A percentile compares a stretch with the other conserved stretches of the same genome.
These are phyloP conservation scores for Autographa pulchrina DNA, from an alignment of 2,888 invertebrate genomes.

Conservation along the genomic window DNA sequence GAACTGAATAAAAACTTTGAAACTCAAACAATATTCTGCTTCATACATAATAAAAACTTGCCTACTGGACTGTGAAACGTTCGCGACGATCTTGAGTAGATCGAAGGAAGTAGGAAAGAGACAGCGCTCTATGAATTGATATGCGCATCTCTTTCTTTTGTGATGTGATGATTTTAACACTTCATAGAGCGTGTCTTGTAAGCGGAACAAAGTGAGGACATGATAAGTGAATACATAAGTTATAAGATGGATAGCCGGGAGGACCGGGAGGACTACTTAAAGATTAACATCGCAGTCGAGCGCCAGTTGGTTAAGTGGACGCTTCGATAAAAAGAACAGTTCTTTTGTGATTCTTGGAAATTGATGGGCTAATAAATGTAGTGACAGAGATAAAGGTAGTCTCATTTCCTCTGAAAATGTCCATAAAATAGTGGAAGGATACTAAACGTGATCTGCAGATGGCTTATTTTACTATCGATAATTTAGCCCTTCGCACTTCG, in stretches of 20 bases:
- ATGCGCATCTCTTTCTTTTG: slow-evolving; percentile 13
- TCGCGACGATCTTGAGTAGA: slow-evolving; percentile 11
- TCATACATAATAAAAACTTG: slow-evolving; percentile 57
- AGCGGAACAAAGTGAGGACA: slow-evolving; percentile 38
- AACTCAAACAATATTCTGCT: slow-evolving; percentile 44
- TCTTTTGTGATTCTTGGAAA: background rate
- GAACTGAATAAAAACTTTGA: slow-evolving; percentile 35
- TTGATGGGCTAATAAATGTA: background rate
- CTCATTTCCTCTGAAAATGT: background rate
- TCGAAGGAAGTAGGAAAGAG: slow-evolving; percentile 14
- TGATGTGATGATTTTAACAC: slow-evolving; percentile 28
- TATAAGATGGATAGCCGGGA: slow-evolving; percentile 38
- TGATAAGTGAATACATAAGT: slow-evolving; percentile 51
- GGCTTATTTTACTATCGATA: too few species aligned
- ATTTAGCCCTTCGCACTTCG: too few species aligned
- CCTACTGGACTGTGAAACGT: slow-evolving; percentile 41
- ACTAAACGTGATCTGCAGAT: too few species aligned
- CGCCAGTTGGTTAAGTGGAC: background rate
- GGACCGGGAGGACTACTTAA: slow-evolving; percentile 38
- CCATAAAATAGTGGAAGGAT: too few species aligned
- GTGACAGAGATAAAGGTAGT: background rate
- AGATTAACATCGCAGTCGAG: slow-evolving; percentile 42
- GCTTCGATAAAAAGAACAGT: background rate
- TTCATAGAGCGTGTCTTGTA: slow-evolving; percentile 29
- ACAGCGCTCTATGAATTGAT: slow-evolving; percentile 11